Percentiles rank a stretch among this genome's conserved stretches.
Evolutionary conservation across 2,888 invertebrate genomes (phyloP).

Genomic region (Drosophila pullipes): DNA sequence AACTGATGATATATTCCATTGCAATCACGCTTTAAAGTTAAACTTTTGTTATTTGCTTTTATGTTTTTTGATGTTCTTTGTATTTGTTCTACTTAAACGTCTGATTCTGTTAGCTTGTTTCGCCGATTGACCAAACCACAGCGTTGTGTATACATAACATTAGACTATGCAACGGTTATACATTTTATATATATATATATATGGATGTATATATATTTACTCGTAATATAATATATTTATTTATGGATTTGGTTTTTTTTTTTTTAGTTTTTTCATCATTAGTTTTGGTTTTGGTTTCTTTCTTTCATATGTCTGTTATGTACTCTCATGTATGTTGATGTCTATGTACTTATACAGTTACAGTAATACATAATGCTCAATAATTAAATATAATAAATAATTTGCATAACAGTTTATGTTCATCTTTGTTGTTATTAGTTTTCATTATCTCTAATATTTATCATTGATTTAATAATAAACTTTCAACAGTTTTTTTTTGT

Average conservation of each 20-base stretch:
- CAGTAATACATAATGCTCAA: slow-evolving; percentile 57
- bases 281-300: slow-evolving; percentile 31
- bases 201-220: slow-evolving; percentile 25
- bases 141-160: slow-evolving; percentile 68
- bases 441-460: slow-evolving; percentile 49
- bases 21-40: slow-evolving; percentile 84
- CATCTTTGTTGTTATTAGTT: slow-evolving; percentile 44
- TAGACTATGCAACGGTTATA: slow-evolving; percentile 75
- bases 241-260: slow-evolving; percentile 38
- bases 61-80: slow-evolving; percentile 47
- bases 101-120: slow-evolving; percentile 49
- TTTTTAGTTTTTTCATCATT: slow-evolving; percentile 28
- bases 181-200: slow-evolving; percentile 44
- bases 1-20: slow-evolving; percentile 83
- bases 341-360: slow-evolving; percentile 74
- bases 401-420: slow-evolving; percentile 82
- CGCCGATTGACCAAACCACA: slow-evolving; percentile 46
- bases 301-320: slow-evolving; percentile 46
- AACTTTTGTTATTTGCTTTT: slow-evolving; percentile 84
- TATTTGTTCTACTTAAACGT: slow-evolving; percentile 59
- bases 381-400: slow-evolving; percentile 78
- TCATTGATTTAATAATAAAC: slow-evolving; percentile 64
- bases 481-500: slow-evolving; percentile 52
- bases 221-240: slow-evolving; percentile 52
- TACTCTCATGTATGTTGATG: slow-evolving; percentile 47